These are phyloP conservation scores for Puma concolor DNA, from an alignment of 2,113 vertebrate species.

Conservation along the genomic window DNA sequence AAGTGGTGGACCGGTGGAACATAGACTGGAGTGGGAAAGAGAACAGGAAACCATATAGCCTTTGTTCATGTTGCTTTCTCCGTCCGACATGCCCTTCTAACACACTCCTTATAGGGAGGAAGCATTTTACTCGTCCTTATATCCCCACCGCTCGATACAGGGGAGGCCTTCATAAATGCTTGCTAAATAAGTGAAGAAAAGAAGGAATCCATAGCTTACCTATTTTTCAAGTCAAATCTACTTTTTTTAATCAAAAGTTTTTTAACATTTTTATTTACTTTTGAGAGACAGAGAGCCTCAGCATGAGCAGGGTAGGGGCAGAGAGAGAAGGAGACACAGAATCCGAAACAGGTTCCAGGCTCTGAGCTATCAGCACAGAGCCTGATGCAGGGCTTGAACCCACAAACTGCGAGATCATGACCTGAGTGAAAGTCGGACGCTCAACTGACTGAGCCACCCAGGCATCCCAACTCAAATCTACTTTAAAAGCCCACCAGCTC, in stretches of 20 bases:
- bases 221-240: not conserved
- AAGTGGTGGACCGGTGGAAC: not conserved
- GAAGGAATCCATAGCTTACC: not conserved
- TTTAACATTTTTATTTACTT: no score
- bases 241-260: not conserved
- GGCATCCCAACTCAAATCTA: not conserved
- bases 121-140: not conserved
- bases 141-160: not conserved
- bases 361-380: no score
- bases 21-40: not conserved
- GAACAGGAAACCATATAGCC: not conserved
- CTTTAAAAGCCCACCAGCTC: not conserved
- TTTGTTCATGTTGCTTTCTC: not conserved
- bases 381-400: no score
- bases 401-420: no score
- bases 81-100: not conserved
- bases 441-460: no score
- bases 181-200: not conserved
- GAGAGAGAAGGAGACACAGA: no score
- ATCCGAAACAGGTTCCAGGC: no score
- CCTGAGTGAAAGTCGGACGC: no score
- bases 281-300: no score
- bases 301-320: no score
- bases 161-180: not conserved
- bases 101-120: not conserved